Percentiles rank a stretch among this genome's conserved stretches.
phyloP scores from a whole-genome alignment of 2,113 vertebrate species.

The Prinia subflava region DNA sequence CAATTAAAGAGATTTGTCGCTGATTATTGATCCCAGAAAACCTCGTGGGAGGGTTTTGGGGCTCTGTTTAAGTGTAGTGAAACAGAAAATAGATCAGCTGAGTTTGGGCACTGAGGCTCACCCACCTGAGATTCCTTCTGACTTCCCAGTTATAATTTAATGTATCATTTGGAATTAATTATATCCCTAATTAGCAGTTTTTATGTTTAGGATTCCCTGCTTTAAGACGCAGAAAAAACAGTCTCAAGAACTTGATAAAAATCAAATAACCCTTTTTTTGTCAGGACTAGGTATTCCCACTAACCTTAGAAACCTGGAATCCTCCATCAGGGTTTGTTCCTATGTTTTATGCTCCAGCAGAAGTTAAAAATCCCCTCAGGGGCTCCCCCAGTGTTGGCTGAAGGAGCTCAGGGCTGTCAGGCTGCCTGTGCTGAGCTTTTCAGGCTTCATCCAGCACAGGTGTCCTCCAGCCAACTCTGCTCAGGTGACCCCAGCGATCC shows the following conservation, averaged over 20 bases:
- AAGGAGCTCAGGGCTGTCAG: background rate
- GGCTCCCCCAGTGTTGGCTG: background rate
- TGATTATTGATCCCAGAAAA: background rate
- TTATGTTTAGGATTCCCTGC: background rate
- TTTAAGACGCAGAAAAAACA: background rate
- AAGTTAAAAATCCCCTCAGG: background rate
- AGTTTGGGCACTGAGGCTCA: background rate
- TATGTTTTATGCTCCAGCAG: background rate
- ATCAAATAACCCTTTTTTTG: background rate
- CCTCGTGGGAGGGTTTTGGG: background rate
- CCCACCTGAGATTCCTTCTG: background rate
- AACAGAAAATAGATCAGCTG: background rate
- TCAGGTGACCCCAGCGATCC: background rate
- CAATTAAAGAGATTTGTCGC: fast-evolving
- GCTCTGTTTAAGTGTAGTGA: background rate
- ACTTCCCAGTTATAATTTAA: background rate
- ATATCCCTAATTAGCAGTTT: background rate
- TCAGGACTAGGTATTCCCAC: background rate
- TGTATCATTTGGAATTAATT: background rate
- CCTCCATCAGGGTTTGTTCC: background rate
- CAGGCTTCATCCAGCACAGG: background rate
- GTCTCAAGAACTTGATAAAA: background rate
- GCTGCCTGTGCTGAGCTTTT: background rate
- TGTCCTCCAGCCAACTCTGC: background rate
- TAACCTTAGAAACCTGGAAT: background rate